These are phyloP conservation scores for Argyrosomus japonicus DNA, from an alignment of 2,113 vertebrate genomes.

Conservation along the genomic window DNA sequence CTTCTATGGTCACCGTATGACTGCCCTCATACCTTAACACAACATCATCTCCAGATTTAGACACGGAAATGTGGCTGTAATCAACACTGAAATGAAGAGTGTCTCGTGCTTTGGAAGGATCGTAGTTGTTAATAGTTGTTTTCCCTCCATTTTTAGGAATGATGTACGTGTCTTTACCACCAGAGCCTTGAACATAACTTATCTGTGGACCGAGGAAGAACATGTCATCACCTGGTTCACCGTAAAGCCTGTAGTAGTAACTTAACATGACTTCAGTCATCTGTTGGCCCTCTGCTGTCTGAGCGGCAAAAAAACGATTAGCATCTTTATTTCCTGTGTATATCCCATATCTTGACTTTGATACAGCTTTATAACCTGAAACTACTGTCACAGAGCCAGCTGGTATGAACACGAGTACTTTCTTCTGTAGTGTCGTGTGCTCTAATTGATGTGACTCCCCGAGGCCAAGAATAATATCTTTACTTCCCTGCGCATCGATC, in stretches of 20 bases:
- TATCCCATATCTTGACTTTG: constrained; percentile 49
- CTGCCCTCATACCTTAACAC: constrained; percentile 46
- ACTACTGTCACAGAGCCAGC: constrained; percentile 43
- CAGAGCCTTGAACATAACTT: constrained; percentile 64
- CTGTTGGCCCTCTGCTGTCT: constrained; percentile 24
- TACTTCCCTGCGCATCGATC: constrained; percentile 38
- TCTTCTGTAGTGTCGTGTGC: background rate
- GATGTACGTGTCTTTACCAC: constrained; percentile 64
- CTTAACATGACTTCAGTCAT: constrained; percentile 57
- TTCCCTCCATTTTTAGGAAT: constrained; percentile 66
- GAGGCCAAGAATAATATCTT: constrained; percentile 67
- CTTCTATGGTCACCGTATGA: constrained; percentile 55
- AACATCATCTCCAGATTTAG: constrained; percentile 46
- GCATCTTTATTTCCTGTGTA: constrained; percentile 63
- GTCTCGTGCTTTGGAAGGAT: constrained; percentile 55
- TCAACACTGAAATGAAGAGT: constrained; percentile 50
- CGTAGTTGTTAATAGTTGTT: constrained; percentile 65
- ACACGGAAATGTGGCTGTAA: constrained; percentile 64
- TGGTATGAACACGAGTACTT: constrained; percentile 43
- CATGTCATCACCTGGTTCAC: constrained; percentile 63
- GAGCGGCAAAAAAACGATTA: constrained; percentile 69
- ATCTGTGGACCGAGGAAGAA: constrained; percentile 74
- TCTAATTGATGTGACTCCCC: constrained; percentile 59
- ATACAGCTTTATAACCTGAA: background rate
- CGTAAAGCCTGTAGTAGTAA: constrained; percentile 68